These are phyloP conservation scores for Puma concolor DNA, from an alignment of 2,113 vertebrate genomes.

Conservation along the genomic window DNA sequence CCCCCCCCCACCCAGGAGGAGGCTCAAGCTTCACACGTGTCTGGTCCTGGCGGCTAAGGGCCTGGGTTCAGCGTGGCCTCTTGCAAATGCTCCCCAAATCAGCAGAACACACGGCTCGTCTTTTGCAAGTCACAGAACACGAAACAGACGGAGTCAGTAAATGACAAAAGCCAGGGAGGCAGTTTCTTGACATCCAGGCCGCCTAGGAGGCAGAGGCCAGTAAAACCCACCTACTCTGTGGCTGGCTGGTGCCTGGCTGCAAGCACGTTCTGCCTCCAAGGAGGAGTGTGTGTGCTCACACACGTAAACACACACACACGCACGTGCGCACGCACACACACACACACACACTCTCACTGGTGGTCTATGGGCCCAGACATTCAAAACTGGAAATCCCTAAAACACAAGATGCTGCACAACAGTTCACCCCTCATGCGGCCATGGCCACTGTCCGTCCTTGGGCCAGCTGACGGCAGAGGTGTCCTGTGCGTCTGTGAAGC, in stretches of 20 bases:
- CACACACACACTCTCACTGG: not conserved
- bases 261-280: not conserved
- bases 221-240: rapidly evolving
- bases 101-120: not conserved
- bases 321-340: rapidly evolving
- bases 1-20: rapidly evolving
- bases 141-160: rapidly evolving
- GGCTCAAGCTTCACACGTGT: rapidly evolving
- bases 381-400: rapidly evolving
- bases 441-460: rapidly evolving
- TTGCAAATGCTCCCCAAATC: rapidly evolving
- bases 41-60: not conserved
- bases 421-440: rapidly evolving
- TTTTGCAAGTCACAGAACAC: no score
- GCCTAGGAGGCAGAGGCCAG: not conserved
- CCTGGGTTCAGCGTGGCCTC: not conserved
- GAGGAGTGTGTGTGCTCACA: not conserved
- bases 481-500: rapidly evolving
- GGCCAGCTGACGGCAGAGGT: rapidly evolving
- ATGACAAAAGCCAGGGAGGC: rapidly evolving
- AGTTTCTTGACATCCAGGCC: rapidly evolving
- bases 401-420: not conserved
- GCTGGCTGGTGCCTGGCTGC: not conserved
- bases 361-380: not conserved
- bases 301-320: rapidly evolving